phyloP scores from a whole-genome alignment of 1,140 invertebrate genomes.

The Drosophila takahashii region DNA sequence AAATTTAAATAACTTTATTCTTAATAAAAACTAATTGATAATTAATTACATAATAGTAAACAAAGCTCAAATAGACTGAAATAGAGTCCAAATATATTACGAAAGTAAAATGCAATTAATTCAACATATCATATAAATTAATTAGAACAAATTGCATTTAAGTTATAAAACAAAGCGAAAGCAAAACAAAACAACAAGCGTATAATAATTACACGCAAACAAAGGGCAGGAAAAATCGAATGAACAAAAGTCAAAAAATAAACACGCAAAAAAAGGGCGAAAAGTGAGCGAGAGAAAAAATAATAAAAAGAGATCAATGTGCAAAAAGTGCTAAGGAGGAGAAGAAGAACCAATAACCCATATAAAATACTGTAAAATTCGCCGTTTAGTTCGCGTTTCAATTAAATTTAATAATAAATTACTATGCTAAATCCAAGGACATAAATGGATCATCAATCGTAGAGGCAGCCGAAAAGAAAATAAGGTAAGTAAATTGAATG shows the following conservation, averaged over 20 bases:
- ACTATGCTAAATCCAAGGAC: neutral
- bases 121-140: constrained; percentile 83
- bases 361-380: constrained; percentile 20
- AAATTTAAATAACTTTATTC: constrained; percentile 54
- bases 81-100: constrained; percentile 83
- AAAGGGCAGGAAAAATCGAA: constrained; percentile 11
- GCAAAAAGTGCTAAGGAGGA: constrained; percentile 23
- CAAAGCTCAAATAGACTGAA: constrained; percentile 84
- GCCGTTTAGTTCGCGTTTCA: constrained; percentile 28
- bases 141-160: constrained; percentile 81
- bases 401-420: constrained; percentile 5
- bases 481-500: constrained; percentile 20
- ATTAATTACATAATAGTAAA: constrained; percentile 63
- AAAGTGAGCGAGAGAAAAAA: constrained; percentile 18
- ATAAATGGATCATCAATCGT: constrained; percentile 25
- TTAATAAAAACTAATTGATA: constrained; percentile 49
- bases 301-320: constrained; percentile 34
- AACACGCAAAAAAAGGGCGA: constrained; percentile 14
- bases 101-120: constrained; percentile 70
- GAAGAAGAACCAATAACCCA: constrained; percentile 22
- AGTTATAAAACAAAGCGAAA: constrained; percentile 65
- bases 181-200: constrained; percentile 21
- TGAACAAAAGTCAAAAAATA: constrained; percentile 40
- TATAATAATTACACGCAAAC: constrained; percentile 23
- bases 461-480: constrained; percentile 20